phyloP scores from a whole-genome alignment of 2,888 invertebrate species.

The Bembecia ichneumoniformis region DNA sequence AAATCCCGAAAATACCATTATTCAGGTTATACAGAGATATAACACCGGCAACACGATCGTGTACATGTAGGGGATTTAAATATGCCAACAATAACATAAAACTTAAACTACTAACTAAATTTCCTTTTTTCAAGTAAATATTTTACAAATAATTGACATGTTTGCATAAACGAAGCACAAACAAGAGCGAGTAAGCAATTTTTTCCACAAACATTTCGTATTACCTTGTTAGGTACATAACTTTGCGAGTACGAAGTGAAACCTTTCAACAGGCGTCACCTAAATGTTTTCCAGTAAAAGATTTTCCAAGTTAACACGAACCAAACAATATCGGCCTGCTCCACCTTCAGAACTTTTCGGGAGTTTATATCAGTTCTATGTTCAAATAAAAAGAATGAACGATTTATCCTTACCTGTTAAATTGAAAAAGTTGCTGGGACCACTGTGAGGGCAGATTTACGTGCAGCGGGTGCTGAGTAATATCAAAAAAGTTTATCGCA shows the following conservation, averaged over 20 bases:
- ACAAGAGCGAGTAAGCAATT: no score
- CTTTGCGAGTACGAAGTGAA: not conserved
- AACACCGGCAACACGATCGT: no score
- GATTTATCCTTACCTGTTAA: conserved; percentile 72
- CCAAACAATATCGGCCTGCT: conserved; percentile 44
- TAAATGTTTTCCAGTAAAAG: conserved; percentile 27
- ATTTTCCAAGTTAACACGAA: conserved; percentile 47
- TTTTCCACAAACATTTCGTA: no score
- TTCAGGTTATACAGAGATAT: no score
- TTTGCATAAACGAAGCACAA: no score
- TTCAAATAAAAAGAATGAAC: conserved; percentile 70
- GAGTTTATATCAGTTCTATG: conserved; percentile 67
- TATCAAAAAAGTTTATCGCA: conserved; percentile 67
- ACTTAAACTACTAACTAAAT: no score
- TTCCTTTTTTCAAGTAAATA: no score
- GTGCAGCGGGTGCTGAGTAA: conserved; percentile 64
- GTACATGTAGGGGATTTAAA: no score
- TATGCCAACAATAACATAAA: no score
- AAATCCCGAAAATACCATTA: no score
- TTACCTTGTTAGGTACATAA: not conserved
- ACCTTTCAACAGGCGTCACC: not conserved
- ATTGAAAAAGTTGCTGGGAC: conserved; percentile 70
- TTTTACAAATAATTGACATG: no score
- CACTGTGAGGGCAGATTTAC: conserved; percentile 66
- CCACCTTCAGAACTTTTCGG: conserved; percentile 43